Evolutionary conservation across 2,797 vertebrate species (phyloP), one percentile per base, ranked within the genome.

Genomic region (Falco biarmicus): DNA sequence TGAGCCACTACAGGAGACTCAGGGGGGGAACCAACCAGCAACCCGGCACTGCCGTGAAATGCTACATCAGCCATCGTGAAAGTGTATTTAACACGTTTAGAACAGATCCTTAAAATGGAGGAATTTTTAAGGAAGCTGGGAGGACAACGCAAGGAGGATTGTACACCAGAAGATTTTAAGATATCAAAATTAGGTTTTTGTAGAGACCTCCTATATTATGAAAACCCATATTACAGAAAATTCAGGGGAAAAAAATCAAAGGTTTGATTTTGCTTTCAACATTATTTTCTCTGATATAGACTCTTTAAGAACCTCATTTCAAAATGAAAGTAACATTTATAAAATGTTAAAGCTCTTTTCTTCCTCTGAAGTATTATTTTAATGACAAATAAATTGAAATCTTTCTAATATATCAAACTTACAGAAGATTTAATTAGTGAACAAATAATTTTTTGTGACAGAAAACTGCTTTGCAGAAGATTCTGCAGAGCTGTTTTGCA

Each of bases 1-100:
- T 68, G 87, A 94, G 66, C 50, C 65, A 8, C 43, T 64, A 24
- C 45, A 66, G 84, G 89, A 89, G 81, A 41, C 76, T 82, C 5
- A 1, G 59, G 18, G 19, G 57, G 63, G 48, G 65, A 79, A 66
- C 15, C 69, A 85, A 59, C 50, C 66, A 83, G 51, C 2, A 41
- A 21, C 21, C 7, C 70, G 65, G 63, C 31, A 31, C 69, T 75
- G 75, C 76, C 2, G 12, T 61, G 84, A 91, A 91, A 73, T 37
- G 48, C 66, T 73, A 24, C 63, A 29, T 59, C 84, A 85, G 71
- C 78, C 43, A 6, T 15, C 25, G 51, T 18, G 22, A 60, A 65
- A 32, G 32, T 28, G 69, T 20, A 31, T 32, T 80, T 61, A 75
- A 47, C 10, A 6, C 16, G 10, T 63, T 60, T 81, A 61, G 80